Evolutionary conservation across 1,140 invertebrate genomes (phyloP), one percentile per base, ranked within the genome.

Genomic region (Nephila pilipes): DNA sequence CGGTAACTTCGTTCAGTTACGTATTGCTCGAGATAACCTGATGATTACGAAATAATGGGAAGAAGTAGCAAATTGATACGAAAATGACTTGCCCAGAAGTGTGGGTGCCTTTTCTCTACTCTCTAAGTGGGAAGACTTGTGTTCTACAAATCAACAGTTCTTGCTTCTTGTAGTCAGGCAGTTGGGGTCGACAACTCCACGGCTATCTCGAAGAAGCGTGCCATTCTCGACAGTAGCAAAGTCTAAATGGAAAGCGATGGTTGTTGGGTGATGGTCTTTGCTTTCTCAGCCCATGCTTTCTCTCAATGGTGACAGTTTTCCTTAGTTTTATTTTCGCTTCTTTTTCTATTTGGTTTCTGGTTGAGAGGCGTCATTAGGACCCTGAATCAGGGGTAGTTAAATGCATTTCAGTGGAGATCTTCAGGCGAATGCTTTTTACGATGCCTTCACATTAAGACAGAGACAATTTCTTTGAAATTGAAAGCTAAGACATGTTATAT

Each of bases 61-160:
- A 89, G n/a, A 69, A 75, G 25, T 75, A 75, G 87, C 87, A 69
- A 89, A 89, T 89, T 89, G 87, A 89, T 89, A 89, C 85, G 85
- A 87, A 87, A 87, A 87, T 69, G 58, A 69, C 58, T 87, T 87
- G 25, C 32, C 85, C 85, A n/a, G n/a, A 25, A 87, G 36, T n/a
- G 38, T 87, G 85, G 88, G 75, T 69, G 65, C 69, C 22, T 63
- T 46, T 58, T 80, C 60, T 32, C 25, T 55, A n/a, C n/a, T n/a
- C n/a, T 32, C 46, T 75, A 80, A 80, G 88, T 90, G 75, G 60
- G 46, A 90, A 80, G 75, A 80, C 88, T 90, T 90, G 88, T 90
- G 80, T 90, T 90, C 65, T 80, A 90, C 88, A 90, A 81, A 90
- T 79, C 88, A 90, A 90, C 88, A 90, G 69, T 25, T 46, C 75